A percentile compares a stretch with the other conserved stretches of the same genome.
Conservation (phyloP, 2,797 vertebrate species). For the Cercopithecus diana region DNA sequence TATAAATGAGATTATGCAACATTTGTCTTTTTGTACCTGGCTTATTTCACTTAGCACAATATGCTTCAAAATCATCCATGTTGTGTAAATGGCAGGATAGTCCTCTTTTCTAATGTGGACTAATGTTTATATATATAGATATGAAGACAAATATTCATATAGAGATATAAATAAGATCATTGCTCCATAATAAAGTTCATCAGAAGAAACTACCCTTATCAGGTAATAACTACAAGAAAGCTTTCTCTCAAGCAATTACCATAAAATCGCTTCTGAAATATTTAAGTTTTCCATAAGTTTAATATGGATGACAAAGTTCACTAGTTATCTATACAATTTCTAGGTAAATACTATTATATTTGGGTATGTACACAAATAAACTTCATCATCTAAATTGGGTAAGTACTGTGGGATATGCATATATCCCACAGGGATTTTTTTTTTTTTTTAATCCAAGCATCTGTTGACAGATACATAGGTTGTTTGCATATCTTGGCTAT, state of each 20-base stretch:
- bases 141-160: background rate
- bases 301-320: background rate
- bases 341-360: background rate
- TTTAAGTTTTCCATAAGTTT: background rate
- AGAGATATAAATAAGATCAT: background rate
- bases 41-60: background rate
- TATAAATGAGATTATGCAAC: background rate
- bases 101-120: background rate
- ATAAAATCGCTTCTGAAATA: background rate
- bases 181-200: background rate
- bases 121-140: background rate
- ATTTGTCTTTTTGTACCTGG: background rate
- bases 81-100: background rate
- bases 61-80: background rate
- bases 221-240: background rate
- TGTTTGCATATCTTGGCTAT: background rate
- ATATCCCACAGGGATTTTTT: background rate
- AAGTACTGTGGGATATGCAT: background rate
- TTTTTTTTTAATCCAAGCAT: background rate
- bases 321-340: background rate
- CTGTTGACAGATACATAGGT: background rate
- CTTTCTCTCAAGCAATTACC: background rate
- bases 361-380: background rate
- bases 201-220: background rate
- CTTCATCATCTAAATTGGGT: background rate